Base-by-base conservation (phyloP, 2,888 invertebrate species). In the Protodeltote pygarga region DNA sequence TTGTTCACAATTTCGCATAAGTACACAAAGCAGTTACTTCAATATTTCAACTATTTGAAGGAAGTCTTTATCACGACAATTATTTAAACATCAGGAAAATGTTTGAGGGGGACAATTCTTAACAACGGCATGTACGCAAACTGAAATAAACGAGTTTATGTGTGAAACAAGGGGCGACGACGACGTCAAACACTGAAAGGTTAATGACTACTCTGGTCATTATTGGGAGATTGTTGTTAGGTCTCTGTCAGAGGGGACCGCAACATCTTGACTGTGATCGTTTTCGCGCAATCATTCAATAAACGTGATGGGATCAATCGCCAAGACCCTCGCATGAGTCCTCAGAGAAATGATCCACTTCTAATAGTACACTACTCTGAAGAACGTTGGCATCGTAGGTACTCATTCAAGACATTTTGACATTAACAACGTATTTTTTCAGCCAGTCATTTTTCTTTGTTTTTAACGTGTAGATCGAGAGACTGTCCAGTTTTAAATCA, bases 221-320 rank as follows among this genome's bases (percentile, higher is more conserved):
- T 76, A 82, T 77, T 79, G 71, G 70, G 75, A 75, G 77, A 78
- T 78, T 81, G 75, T 67, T 79, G 76, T 73, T 73, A 75, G 73
- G 73, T 74, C 77, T 72, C 60, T 47, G 65, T 48, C 60, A 60
- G 73, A 85, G 87, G 87, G 90, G 89, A 73, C 79, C 74, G 62
- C 77, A 74, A 66, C 79, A 79, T 87, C 86, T 87, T 77, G 63
- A 71, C 77, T 74, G 69, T 78, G 73, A 80, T 79, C 84, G 83
- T 85, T 87, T 91, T 91, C 87, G 90, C 89, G 87, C 91, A 92
- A 92, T 92, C 91, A 91, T 92, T 84, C 91, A 92, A 92, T 92
- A 86, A 91, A 87, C 85, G 50, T 84, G 87, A 89, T 90, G 83
- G 83, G 79, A 75, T 80, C 86, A 90, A 87, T 90, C 91, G 83